Evolutionary conservation across 2,113 vertebrate genomes (phyloP).

Genomic region (Oryzias celebensis): DNA sequence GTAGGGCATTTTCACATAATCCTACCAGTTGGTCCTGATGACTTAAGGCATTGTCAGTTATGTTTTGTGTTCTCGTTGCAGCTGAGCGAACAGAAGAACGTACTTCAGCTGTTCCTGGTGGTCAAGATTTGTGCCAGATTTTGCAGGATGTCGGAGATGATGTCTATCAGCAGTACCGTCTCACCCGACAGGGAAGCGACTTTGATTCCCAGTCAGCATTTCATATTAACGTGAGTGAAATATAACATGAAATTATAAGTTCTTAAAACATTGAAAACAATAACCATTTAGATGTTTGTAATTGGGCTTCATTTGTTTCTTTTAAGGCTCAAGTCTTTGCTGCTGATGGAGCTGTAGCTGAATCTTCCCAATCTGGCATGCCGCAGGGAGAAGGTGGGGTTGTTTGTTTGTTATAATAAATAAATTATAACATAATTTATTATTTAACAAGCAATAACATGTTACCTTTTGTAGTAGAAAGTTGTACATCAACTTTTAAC

Average conservation of each 20-base stretch:
- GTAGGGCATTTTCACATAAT: conserved; percentile 63
- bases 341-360: conserved; percentile 84
- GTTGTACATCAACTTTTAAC: background rate
- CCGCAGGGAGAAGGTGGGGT: conserved; percentile 88
- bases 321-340: conserved; percentile 88
- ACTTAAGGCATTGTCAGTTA: background rate
- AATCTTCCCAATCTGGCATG: conserved; percentile 85
- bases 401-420: background rate
- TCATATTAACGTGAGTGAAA: conserved; percentile 86
- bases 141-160: conserved; percentile 92
- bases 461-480: no score
- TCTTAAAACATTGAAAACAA: background rate
- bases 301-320: background rate
- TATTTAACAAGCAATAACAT: background rate
- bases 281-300: conserved; percentile 6
- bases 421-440: background rate
- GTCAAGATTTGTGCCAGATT: conserved; percentile 90
- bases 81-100: conserved; percentile 86
- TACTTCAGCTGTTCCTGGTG: conserved; percentile 74
- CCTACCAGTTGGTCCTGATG: background rate
- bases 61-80: conserved; percentile 40
- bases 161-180: conserved; percentile 91
- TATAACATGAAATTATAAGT: background rate
- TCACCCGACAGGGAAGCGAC: conserved; percentile 89
- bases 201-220: conserved; percentile 89